These are phyloP conservation scores for Mechanitis mazaeus DNA, from an alignment of 2,888 invertebrate species.

Conservation along the genomic window DNA sequence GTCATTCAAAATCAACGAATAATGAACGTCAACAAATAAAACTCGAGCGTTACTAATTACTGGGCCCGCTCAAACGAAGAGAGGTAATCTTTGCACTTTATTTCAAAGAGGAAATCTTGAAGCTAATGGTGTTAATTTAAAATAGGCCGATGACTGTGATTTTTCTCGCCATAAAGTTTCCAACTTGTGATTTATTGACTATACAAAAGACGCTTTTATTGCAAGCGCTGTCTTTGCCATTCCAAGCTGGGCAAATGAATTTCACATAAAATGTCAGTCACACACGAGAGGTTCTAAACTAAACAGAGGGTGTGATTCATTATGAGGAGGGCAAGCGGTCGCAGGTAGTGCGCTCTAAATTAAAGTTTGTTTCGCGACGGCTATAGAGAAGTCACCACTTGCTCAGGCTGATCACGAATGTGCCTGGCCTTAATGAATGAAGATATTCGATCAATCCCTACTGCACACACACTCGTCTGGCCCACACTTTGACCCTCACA, in stretches of 20 bases:
- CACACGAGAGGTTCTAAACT: conserved; percentile 53
- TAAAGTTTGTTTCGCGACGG: conserved; percentile 65
- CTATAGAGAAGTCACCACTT: conserved; percentile 54
- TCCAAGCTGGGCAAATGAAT: conserved; percentile 34
- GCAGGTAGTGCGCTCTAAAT: conserved; percentile 62
- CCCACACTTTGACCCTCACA: conserved; percentile 45
- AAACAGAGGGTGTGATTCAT: conserved; percentile 65
- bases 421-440: conserved; percentile 69
- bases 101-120: conserved; percentile 70
- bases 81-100: conserved; percentile 75
- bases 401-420: conserved; percentile 64
- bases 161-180: conserved; percentile 63
- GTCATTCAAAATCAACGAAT: conserved; percentile 66
- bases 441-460: conserved; percentile 59
- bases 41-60: conserved; percentile 77
- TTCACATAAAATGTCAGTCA: conserved; percentile 59
- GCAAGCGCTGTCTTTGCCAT: conserved; percentile 28
- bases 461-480: conserved; percentile 42
- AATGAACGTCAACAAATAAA: conserved; percentile 77
- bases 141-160: conserved; percentile 72
- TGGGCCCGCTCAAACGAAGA: conserved; percentile 63
- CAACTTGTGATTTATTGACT: conserved; percentile 66
- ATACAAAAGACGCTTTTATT: conserved; percentile 40
- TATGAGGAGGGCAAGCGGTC: conserved; percentile 56
- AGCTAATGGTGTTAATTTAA: conserved; percentile 76